Evolutionary conservation across 2,888 invertebrate species (phyloP).

Genomic region (Eupithecia pulchellata): DNA sequence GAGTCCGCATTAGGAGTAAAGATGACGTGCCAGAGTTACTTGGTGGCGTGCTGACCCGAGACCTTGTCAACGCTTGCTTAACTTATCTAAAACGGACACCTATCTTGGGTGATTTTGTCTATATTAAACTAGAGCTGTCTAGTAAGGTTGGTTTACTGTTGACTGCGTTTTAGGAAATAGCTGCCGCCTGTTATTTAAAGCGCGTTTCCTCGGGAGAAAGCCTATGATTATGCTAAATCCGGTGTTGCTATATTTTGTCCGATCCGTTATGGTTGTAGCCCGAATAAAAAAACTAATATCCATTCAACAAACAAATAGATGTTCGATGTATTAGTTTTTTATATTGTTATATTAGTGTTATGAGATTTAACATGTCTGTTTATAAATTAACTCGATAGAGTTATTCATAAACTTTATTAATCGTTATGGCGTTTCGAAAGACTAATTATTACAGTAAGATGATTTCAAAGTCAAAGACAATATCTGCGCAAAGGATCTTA

Average conservation of each 20-base stretch:
- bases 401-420: background rate
- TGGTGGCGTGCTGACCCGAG: slow-evolving; percentile 79
- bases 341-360: background rate
- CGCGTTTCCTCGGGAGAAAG: background rate
- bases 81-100: slow-evolving; percentile 83
- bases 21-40: slow-evolving; percentile 67
- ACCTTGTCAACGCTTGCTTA: slow-evolving; percentile 80
- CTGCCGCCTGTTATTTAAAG: background rate
- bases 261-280: background rate
- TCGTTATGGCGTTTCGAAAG: background rate
- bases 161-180: background rate
- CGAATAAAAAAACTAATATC: background rate
- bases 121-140: slow-evolving; percentile 83
- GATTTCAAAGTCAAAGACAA: background rate
- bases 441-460: background rate
- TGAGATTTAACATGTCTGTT: background rate
- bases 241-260: background rate
- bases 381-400: background rate
- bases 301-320: too few relatives aligned
- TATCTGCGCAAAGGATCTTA: background rate
- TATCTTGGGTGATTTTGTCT: slow-evolving; percentile 79
- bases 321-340: too few relatives aligned
- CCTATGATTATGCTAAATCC: background rate
- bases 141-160: slow-evolving; percentile 60
- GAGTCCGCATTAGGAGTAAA: slow-evolving; percentile 58